phyloP scores from a whole-genome alignment of 2,113 vertebrate species.

The Erpornis zantholeuca region DNA sequence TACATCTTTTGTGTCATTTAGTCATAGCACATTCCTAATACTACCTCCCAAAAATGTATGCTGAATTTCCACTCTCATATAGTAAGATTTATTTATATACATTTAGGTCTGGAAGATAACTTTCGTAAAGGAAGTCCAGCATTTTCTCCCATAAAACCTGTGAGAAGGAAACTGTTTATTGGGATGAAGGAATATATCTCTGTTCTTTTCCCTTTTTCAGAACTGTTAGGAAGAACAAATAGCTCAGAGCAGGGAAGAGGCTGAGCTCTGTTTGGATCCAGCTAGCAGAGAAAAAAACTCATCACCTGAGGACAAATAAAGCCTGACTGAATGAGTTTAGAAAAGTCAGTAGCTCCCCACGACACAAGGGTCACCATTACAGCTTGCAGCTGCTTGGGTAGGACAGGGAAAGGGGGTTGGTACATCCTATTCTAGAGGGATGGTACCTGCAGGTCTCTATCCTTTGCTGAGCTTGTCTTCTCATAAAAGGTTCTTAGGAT shows the following conservation, averaged over 20 bases:
- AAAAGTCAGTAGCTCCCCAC: background rate
- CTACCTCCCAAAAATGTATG: background rate
- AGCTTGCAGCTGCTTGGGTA: background rate
- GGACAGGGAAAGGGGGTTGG: fast-evolving
- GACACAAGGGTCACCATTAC: background rate
- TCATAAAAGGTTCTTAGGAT: background rate
- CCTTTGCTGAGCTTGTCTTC: background rate
- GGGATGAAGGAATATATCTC: background rate
- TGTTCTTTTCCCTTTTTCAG: background rate
- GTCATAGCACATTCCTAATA: background rate
- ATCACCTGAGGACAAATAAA: background rate
- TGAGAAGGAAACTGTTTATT: background rate
- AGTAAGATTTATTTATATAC: background rate
- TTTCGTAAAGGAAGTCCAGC: background rate
- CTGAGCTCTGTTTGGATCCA: background rate
- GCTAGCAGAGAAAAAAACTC: background rate
- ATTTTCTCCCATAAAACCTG: background rate
- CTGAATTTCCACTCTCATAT: background rate
- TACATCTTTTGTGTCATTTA: background rate
- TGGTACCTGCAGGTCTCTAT: background rate
- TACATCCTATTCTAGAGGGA: fast-evolving
- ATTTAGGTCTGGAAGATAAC: background rate
- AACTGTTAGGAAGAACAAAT: background rate
- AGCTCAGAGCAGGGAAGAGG: background rate
- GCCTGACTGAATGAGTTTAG: background rate